Evolutionary conservation across 2,113 vertebrate species (phyloP).

Genomic region (Aptenodytes forsteri): DNA sequence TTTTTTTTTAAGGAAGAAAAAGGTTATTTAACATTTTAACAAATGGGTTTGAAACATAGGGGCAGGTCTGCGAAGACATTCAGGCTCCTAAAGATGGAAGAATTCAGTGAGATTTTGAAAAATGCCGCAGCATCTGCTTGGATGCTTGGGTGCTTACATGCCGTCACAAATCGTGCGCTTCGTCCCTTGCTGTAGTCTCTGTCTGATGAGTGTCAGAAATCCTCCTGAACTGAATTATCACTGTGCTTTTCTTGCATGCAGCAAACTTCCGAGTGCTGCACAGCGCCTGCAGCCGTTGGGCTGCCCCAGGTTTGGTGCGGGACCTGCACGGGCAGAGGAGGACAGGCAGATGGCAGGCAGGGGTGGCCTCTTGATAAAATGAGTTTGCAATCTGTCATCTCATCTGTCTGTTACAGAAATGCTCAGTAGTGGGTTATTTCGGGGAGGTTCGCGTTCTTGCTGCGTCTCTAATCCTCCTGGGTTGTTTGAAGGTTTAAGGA

Average conservation of each 20-base stretch:
- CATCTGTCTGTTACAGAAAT: fast-evolving
- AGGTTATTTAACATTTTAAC: neutral
- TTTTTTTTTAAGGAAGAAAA: neutral
- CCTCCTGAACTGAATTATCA: fast-evolving
- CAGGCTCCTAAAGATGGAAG: neutral
- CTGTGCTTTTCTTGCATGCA: fast-evolving
- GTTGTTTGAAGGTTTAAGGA: neutral
- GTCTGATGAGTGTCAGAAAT: neutral
- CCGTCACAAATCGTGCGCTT: fast-evolving
- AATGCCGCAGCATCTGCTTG: neutral
- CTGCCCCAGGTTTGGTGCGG: neutral
- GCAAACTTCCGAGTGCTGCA: fast-evolving
- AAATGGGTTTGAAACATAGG: neutral
- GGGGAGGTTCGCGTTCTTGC: fast-evolving
- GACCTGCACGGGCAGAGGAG: neutral
- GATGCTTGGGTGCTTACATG: too few species aligned
- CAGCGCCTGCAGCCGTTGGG: fast-evolving
- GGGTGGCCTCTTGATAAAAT: neutral
- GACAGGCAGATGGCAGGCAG: neutral
- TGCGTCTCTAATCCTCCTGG: fast-evolving
- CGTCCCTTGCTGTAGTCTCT: neutral
- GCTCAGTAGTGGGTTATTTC: fast-evolving
- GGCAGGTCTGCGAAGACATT: neutral
- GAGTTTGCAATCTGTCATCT: neutral
- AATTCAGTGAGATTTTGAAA: neutral